These are phyloP conservation scores for Grantiella picta DNA, from an alignment of 2,113 vertebrate species.

Conservation along the genomic window DNA sequence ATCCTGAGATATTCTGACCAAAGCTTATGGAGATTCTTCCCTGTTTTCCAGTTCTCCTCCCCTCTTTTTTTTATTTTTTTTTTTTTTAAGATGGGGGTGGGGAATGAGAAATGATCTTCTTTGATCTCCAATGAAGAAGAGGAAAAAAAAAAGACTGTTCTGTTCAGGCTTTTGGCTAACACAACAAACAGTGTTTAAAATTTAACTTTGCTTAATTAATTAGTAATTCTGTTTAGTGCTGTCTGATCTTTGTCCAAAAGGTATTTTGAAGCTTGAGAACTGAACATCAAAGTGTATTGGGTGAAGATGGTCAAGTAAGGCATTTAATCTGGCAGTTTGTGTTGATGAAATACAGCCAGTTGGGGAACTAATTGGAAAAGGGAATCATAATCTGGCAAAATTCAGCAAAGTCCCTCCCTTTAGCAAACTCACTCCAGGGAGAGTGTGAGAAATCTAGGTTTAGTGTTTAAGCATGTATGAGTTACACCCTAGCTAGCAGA, in stretches of 20 bases:
- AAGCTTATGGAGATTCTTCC: constrained; percentile 69
- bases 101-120: constrained; percentile 76
- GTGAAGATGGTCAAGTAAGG: constrained; percentile 83
- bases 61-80: background rate
- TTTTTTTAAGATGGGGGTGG: constrained; percentile 64
- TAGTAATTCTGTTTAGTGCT: constrained; percentile 99
- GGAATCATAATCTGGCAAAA: constrained; percentile 59
- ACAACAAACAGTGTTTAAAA: constrained; percentile 99
- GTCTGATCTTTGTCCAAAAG: constrained; percentile 99
- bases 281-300: constrained; percentile 91
- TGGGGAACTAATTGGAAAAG: constrained; percentile 67
- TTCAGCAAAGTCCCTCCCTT: constrained; percentile 19
- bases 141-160: constrained; percentile 83
- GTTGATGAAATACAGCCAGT: constrained; percentile 73
- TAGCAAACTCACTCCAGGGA: background rate
- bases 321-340: constrained; percentile 81
- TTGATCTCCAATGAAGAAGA: constrained; percentile 86
- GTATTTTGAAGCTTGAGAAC: constrained; percentile 89
- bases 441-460: constrained; percentile 6
- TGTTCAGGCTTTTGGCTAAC: constrained; percentile 95
- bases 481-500: background rate
- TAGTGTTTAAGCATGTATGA: background rate
- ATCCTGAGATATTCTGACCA: constrained; percentile 75
- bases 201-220: constrained; percentile 99
- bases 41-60: background rate